Evolutionary conservation across 2,113 vertebrate species (phyloP).

Genomic region (Chamaea fasciata): DNA sequence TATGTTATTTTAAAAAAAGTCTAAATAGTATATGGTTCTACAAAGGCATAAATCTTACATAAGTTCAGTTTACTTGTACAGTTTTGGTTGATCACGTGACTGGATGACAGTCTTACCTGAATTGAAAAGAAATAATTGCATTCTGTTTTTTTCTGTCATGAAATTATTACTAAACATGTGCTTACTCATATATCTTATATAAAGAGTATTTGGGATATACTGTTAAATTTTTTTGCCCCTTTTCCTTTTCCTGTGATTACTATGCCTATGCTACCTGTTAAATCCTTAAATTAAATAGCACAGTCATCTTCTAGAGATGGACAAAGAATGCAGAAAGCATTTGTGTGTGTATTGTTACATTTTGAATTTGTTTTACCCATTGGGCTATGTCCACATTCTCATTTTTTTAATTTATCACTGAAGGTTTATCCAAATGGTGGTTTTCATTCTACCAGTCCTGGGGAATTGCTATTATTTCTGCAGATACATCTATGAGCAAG

Average conservation of each 20-base stretch:
- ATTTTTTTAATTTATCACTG: not conserved
- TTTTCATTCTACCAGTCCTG: not conserved
- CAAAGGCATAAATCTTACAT: not conserved
- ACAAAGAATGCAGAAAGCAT: not conserved
- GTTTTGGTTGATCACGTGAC: not conserved
- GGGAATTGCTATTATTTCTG: not conserved
- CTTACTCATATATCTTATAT: constrained; percentile 26
- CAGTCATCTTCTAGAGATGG: not conserved
- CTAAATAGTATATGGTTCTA: not conserved
- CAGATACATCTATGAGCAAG: not conserved
- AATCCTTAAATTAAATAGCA: constrained; percentile 15
- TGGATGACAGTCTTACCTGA: not conserved
- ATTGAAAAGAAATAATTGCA: not conserved
- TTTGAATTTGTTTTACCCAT: not conserved
- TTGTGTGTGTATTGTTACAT: not conserved
- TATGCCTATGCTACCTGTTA: constrained; percentile 17
- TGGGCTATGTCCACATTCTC: not conserved
- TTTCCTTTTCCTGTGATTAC: not conserved
- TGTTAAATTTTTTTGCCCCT: not conserved
- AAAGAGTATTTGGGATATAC: not conserved
- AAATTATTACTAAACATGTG: constrained; percentile 20
- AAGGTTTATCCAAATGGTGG: not conserved
- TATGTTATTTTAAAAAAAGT: not conserved
- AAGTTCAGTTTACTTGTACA: not conserved
- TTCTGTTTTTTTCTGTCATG: not conserved